Base-by-base conservation (phyloP, 2,797 vertebrate genomes). In the Clangula hyemalis region DNA sequence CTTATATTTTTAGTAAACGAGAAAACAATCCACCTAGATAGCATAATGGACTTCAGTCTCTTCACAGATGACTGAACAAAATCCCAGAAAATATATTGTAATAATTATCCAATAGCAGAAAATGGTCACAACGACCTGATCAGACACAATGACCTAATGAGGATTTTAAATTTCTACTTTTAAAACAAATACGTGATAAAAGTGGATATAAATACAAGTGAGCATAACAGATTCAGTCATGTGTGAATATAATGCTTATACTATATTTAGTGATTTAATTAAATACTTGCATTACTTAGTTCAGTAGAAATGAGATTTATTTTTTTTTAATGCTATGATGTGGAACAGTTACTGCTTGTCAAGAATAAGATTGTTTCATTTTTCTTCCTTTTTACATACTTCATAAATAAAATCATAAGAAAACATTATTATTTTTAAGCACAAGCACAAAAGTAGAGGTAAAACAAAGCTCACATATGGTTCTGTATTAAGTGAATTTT, bases 51-150 rank as follows among this genome's bases (percentile, higher is more conserved):
- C 94, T 87, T 34, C 15, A 28, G 56, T 77, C 57, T 94, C 73
- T 90, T 90, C 83, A 96, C 74, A 84, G 57, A 84, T 32, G 64
- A 91, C 24, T 79, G 76, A 88, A 41, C 64, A 71, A 93, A 87
- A 94, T 83, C 72, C 27, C 83, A 85, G 49, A 80, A 36, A 89
- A 93, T 53, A 83, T 61, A 89, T 13, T 61, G 34, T 82, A 90
- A 69, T 11, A 69, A 84, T 85, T 75, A 32, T 87, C 91, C 74
- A 72, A 79, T 80, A 89, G 39, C 71, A 78, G 28, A 69, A 16
- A 78, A 76, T 61, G 30, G 13, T 56, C 30, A 80, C 32, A 80
- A 54, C 76, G 74, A 90, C 70, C 70, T 73, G 91, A 91, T 16
- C 9, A 0, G 27, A 68, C 17, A 77, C 19, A 72, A 51, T 60